Conservation (phyloP, 2,888 invertebrate genomes). For the Cerastoderma edule region DNA sequence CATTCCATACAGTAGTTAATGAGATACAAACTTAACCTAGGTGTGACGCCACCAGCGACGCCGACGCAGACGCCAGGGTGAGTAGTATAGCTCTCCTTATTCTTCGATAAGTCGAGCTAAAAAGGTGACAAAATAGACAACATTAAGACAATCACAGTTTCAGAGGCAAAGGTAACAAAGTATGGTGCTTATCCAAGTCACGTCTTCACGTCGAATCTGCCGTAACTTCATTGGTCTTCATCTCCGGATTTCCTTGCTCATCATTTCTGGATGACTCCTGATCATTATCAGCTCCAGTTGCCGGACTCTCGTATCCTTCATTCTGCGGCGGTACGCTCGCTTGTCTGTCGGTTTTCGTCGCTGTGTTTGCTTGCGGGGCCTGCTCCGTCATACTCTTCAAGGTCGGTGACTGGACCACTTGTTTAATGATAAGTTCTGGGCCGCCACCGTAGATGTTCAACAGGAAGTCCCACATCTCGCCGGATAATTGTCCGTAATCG, state of each 20-base stretch:
- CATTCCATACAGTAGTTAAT: no score
- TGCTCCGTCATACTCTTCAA: constrained; percentile 51
- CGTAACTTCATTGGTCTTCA: no score
- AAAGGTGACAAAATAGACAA: no score
- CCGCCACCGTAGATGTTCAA: constrained; percentile 94
- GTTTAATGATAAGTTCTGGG: constrained; percentile 88
- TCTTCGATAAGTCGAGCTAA: no score
- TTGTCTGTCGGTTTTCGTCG: constrained; percentile 32
- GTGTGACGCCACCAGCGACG: no score
- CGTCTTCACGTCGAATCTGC: no score
- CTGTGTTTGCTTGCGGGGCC: constrained; percentile 26
- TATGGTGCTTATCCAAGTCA: no score
- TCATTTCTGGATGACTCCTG: constrained; percentile 5
- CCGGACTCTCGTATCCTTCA: neutral
- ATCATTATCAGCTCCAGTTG: neutral
- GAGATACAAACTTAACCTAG: no score
- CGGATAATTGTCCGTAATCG: constrained; percentile 88
- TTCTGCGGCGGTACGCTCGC: neutral
- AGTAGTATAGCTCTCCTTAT: no score
- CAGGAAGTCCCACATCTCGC: constrained; percentile 94
- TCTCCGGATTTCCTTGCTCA: neutral
- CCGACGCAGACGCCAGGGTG: no score
- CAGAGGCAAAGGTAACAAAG: no score
- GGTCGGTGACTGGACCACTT: constrained; percentile 79
- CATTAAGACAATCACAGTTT: no score